These are phyloP conservation scores for Magallana angulata DNA, from an alignment of 1,140 invertebrate genomes.

Conservation along the genomic window DNA sequence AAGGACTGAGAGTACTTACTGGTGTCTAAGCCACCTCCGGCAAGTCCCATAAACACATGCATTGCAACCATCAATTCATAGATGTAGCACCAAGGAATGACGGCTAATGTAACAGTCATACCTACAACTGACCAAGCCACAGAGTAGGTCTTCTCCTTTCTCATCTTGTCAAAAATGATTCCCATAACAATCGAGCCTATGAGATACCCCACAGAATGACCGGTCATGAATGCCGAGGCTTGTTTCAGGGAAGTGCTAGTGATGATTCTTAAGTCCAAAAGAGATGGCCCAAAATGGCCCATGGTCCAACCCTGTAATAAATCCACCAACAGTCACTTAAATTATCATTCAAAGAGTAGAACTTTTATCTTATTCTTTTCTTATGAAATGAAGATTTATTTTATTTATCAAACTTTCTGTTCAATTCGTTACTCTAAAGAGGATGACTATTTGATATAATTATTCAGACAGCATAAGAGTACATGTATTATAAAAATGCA, in stretches of 20 bases:
- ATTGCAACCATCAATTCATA: slow-evolving; percentile 63
- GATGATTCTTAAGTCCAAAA: slow-evolving; percentile 72
- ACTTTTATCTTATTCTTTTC: too few relatives aligned
- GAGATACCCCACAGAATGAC: slow-evolving; percentile 65
- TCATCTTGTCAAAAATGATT: slow-evolving; percentile 66
- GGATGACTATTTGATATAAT: too few relatives aligned
- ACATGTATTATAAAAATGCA: too few relatives aligned
- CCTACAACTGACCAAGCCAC: slow-evolving; percentile 48
- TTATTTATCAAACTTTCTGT: too few relatives aligned
- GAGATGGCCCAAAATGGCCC: slow-evolving; percentile 75
- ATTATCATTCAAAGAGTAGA: too few relatives aligned
- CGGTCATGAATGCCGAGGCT: slow-evolving; percentile 66
- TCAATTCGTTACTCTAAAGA: too few relatives aligned
- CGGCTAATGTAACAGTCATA: slow-evolving; percentile 31
- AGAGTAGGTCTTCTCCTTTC: slow-evolving; percentile 51
- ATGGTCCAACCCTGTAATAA: slow-evolving; percentile 72
- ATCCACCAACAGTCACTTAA: too few relatives aligned
- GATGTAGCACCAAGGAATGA: slow-evolving; percentile 59
- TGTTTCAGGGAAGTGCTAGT: slow-evolving; percentile 61
- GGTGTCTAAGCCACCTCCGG: slow-evolving; percentile 57
- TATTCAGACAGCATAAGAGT: too few relatives aligned
- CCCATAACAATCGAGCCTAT: slow-evolving; percentile 65
- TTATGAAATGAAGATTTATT: too few relatives aligned
- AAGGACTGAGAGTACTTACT: slow-evolving; percentile 52
- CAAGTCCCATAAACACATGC: slow-evolving; percentile 45